phyloP scores from a whole-genome alignment of 2,888 invertebrate genomes.

The Zygogramma bicolorata region DNA sequence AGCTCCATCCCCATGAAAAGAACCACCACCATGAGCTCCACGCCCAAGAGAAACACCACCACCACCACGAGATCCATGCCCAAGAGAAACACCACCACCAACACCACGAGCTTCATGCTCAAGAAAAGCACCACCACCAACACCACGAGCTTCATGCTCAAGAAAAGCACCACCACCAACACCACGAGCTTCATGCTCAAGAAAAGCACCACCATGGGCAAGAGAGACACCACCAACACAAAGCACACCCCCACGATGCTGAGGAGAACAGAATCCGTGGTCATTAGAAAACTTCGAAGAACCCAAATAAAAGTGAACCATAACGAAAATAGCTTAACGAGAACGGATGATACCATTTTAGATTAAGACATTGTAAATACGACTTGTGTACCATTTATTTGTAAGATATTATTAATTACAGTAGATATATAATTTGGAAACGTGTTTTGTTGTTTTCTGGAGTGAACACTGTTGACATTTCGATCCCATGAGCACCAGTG shows the following conservation, averaged over 20 bases:
- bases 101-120: neutral
- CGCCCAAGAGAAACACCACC: neutral
- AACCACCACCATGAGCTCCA: conserved; percentile 22
- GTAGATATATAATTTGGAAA: neutral
- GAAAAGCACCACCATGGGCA: conserved; percentile 6
- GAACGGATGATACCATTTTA: neutral
- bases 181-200: neutral
- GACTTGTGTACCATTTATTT: conserved; percentile 8
- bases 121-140: neutral
- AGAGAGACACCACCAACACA: neutral
- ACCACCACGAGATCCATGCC: conserved; percentile 12
- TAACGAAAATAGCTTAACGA: neutral
- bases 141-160: neutral
- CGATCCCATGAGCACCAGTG: neutral
- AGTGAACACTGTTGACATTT: neutral
- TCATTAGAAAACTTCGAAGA: no score
- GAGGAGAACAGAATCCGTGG: no score
- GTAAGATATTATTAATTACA: neutral
- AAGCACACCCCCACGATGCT: neutral
- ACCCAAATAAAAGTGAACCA: neutral
- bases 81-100: neutral
- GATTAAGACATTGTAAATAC: conserved; percentile 1
- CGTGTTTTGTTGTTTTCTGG: neutral
- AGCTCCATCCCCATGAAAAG: conserved; percentile 13
- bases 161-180: conserved; percentile 1